A percentile compares a stretch with the other conserved stretches of the same genome.
Evolutionary conservation across 2,113 vertebrate genomes (phyloP).

Genomic region (Cochlearius cochlearius): DNA sequence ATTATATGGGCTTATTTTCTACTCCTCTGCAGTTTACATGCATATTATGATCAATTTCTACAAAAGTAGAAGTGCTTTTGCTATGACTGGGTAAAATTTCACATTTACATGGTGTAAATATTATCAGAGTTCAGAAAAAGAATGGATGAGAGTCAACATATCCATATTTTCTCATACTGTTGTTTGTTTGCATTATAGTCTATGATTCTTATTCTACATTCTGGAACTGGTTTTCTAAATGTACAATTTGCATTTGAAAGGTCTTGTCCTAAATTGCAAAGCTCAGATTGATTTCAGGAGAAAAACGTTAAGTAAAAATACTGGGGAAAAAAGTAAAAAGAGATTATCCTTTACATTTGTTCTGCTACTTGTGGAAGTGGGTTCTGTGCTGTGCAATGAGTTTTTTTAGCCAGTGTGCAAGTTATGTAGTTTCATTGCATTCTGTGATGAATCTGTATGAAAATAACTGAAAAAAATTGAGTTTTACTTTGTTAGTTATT

Average conservation of each 20-base stretch:
- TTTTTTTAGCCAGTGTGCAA: neutral
- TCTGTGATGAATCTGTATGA: neutral
- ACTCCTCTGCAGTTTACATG: neutral
- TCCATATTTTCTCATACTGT: neutral
- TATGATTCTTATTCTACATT: neutral
- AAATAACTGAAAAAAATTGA: neutral
- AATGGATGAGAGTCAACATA: neutral
- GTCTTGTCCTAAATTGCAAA: neutral
- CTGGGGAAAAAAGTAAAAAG: neutral
- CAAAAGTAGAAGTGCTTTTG: neutral
- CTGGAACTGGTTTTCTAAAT: neutral
- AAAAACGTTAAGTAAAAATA: neutral
- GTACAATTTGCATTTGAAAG: neutral
- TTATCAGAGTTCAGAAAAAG: neutral
- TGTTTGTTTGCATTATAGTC: neutral
- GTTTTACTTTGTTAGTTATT: neutral
- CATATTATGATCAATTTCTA: neutral
- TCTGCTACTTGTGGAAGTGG: neutral
- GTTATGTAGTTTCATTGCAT: neutral
- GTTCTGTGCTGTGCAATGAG: neutral
- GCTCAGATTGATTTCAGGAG: neutral
- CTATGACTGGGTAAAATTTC: neutral
- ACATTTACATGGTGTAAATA: neutral
- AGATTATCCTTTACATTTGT: neutral
- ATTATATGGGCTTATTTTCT: neutral